phyloP scores from a whole-genome alignment of 30 jellyfish, hydroid and myxozoan species.

The Sanderia malayensis region DNA sequence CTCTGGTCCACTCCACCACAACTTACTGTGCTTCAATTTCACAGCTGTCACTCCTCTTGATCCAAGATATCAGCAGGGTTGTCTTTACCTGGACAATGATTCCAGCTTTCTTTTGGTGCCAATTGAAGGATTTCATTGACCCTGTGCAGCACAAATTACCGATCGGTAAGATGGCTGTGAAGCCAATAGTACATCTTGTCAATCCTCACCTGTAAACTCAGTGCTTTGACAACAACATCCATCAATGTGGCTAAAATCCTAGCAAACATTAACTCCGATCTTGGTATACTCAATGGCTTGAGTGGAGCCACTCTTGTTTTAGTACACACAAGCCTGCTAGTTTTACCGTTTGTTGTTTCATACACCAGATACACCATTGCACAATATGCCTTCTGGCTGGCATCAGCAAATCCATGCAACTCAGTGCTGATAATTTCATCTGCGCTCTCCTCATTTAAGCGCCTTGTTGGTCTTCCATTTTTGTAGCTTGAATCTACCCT shows the following conservation, averaged over 20 bases:
- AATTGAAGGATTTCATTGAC: conserved; percentile 35
- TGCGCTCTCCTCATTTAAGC: neutral
- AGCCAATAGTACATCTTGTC: conserved; percentile 30
- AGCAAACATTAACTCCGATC: conserved; percentile 4
- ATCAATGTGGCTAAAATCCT: too few relatives aligned
- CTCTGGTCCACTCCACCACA: conserved; percentile 46
- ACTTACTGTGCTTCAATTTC: conserved; percentile 24
- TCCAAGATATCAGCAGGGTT: conserved; percentile 52
- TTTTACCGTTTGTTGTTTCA: neutral
- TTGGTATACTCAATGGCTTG: conserved; percentile 4
- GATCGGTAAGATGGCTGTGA: conserved; percentile 14
- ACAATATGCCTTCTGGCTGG: conserved; percentile 10
- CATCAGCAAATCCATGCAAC: neutral
- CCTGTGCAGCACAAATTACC: conserved; percentile 40
- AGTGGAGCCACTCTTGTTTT: conserved; percentile 8
- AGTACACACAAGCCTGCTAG: neutral
- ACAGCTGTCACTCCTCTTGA: too few relatives aligned
- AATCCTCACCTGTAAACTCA: conserved; percentile 3
- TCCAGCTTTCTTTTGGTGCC: conserved; percentile 19
- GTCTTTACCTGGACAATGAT: conserved; percentile 34
- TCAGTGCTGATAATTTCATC: neutral
- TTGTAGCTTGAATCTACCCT: conserved; percentile 33
- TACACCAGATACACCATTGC: neutral
- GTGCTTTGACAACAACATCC: conserved; percentile 35
- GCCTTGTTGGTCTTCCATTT: conserved; percentile 37